Base-by-base conservation (phyloP, 1,140 invertebrate genomes). In the Drosophila pruinosa region DNA sequence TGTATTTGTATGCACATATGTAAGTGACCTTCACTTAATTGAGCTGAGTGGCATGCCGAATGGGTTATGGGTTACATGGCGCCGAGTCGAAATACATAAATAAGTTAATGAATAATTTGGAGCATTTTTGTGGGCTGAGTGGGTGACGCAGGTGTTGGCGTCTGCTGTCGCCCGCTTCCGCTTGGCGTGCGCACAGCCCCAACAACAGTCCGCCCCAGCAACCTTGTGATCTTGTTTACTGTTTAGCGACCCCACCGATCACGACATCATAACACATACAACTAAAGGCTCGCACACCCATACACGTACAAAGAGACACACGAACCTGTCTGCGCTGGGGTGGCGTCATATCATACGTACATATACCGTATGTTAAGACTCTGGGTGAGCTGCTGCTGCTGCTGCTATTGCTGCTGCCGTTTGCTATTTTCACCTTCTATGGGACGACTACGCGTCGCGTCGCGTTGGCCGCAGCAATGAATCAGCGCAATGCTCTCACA, bases 171-270 rank as follows among this genome's bases (percentile, higher is more conserved):
- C 81, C 78, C 78, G 78, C 81, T 88, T 86, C 81, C 82, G 82
- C 82, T 80, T 88, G 74, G 82, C 82, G 80, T 85, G 78, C 82
- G 82, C 82, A 78, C 78, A 88, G 75, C 67, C 56, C 72, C 72
- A 72, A 75, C 50, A 63, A 31, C 10, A 34, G 31, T 34, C 31
- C 31, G 48, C 21, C 21, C 38, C 31, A 53, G 54, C 57, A 78
- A 88, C 82, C 82, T 88, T 88, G 82, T 88, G 82, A 88, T 88
- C 83, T 82, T 88, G 82, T 88, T 88, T 88, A 86, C 78, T 86
- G 81, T 86, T 88, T 86, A 86, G 81, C 81, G 82, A 86, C 78
- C 81, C 81, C 82, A 79, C 61, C 56, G 68, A 65, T 65, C 68
- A 71, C 68, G 68, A 71, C 68, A 71, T 71, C 61, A 61, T 48